phyloP scores from a whole-genome alignment of 2,888 invertebrate species.

The Trypoxylon attenuatum region DNA sequence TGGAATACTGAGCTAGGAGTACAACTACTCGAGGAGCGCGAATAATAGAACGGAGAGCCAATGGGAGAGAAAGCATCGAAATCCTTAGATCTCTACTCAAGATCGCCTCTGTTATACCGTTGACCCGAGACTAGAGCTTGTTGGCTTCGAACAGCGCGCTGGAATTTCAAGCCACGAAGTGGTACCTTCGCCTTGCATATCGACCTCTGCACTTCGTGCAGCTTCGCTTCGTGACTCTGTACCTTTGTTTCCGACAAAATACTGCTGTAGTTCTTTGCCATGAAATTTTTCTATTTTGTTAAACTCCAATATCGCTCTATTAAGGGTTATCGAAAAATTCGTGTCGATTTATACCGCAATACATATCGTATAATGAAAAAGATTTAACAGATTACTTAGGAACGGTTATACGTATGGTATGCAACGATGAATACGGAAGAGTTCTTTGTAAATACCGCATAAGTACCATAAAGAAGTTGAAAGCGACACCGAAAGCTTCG shows the following conservation, averaged over 20 bases:
- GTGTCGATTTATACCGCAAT: too few species aligned
- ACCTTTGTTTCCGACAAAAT: constrained; percentile 17
- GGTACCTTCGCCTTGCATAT: constrained; percentile 13
- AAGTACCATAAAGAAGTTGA: too few species aligned
- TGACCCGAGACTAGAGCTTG: neutral
- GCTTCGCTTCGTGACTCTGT: constrained; percentile 47
- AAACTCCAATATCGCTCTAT: too few species aligned
- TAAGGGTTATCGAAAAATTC: too few species aligned
- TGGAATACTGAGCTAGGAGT: constrained; percentile 23
- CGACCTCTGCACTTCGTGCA: constrained; percentile 50
- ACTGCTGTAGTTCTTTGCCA: constrained; percentile 14
- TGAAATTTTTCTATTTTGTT: too few species aligned
- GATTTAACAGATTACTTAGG: too few species aligned
- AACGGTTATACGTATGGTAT: too few species aligned
- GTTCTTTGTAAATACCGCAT: too few species aligned
- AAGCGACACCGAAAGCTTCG: too few species aligned
- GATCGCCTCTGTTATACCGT: constrained; percentile 27
- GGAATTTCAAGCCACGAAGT: constrained; percentile 44
- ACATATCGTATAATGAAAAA: too few species aligned
- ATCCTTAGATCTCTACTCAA: constrained; percentile 34
- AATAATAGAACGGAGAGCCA: constrained; percentile 13
- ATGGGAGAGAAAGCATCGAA: constrained; percentile 27
- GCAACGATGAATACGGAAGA: too few species aligned
- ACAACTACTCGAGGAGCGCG: constrained; percentile 1
- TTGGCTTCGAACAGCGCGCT: constrained; percentile 19